Percentiles rank a stretch among this genome's conserved stretches.
Conservation (phyloP, 2,888 invertebrate species). For the Microctonus aethiopoides region DNA sequence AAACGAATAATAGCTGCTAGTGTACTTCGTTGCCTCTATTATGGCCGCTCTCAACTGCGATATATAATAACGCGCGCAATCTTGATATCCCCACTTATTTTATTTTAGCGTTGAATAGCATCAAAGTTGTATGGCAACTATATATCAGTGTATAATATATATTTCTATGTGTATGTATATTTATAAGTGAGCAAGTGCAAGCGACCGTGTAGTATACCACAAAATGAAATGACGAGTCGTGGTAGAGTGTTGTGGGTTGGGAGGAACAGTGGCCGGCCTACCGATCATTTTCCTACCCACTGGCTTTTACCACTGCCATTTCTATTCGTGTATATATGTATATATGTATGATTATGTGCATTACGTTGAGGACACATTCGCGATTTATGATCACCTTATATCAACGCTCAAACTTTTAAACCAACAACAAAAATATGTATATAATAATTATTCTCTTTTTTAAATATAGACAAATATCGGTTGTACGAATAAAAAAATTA, state of each 20-base stretch:
- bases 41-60: slow-evolving; percentile 59
- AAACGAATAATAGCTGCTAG: slow-evolving; percentile 54
- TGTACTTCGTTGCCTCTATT: slow-evolving; percentile 49
- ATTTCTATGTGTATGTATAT: neutral
- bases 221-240: neutral
- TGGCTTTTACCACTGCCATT: slow-evolving; percentile 20
- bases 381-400: neutral
- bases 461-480: neutral
- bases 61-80: slow-evolving; percentile 46
- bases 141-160: slow-evolving; percentile 7
- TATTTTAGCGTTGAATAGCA: neutral
- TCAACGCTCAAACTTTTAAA: neutral
- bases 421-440: neutral
- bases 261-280: slow-evolving; percentile 5
- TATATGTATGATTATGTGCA: neutral
- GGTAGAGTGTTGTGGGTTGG: neutral
- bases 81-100: slow-evolving; percentile 59
- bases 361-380: neutral
- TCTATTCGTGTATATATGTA: neutral
- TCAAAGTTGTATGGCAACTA: slow-evolving; percentile 2
- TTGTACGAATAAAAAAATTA: too few species aligned
- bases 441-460: neutral
- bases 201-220: neutral
- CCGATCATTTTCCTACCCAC: slow-evolving; percentile 32
- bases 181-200: neutral